Percentiles rank a stretch among this genome's conserved stretches.
phyloP scores from a whole-genome alignment of 2,888 invertebrate genomes.

The Autographa gamma region DNA sequence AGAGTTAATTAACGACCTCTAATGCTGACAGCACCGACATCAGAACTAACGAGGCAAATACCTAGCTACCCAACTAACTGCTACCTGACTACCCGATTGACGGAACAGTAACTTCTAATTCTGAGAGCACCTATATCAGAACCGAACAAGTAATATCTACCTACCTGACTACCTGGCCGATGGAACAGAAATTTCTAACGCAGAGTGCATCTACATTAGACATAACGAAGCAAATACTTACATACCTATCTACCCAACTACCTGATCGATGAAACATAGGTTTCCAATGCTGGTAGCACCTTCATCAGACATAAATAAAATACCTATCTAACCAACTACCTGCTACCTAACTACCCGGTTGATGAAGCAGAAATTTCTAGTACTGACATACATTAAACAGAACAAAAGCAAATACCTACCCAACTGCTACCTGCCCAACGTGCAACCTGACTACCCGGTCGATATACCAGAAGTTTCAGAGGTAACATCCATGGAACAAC shows the following conservation, averaged over 20 bases:
- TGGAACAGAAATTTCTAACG: slow-evolving; percentile 5
- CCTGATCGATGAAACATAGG: too few species aligned
- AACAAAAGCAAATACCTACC: slow-evolving; percentile 7
- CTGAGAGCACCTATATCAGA: neutral
- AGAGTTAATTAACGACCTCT: slow-evolving; percentile 34
- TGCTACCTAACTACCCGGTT: too few species aligned
- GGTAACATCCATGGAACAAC: slow-evolving; percentile 35
- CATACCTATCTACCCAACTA: too few species aligned
- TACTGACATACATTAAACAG: neutral
- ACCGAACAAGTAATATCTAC: too few species aligned
- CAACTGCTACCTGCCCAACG: neutral
- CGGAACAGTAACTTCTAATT: slow-evolving; percentile 7
- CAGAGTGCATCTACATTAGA: neutral
- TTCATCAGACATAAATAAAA: too few species aligned
- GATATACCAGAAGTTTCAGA: slow-evolving; percentile 30
- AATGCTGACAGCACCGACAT: slow-evolving; percentile 11
- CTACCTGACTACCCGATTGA: slow-evolving; percentile 20
- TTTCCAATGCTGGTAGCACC: slow-evolving; percentile 16
- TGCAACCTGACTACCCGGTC: slow-evolving; percentile 7
- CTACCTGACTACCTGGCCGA: slow-evolving; percentile 18
- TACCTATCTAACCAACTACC: too few species aligned
- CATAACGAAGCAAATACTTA: too few species aligned
- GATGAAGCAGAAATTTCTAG: slow-evolving; percentile 3
- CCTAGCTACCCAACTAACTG: slow-evolving; percentile 15
- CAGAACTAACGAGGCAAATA: slow-evolving; percentile 22